phyloP scores from a whole-genome alignment of 2,888 invertebrate genomes.

The Drosophila meridionalis region DNA sequence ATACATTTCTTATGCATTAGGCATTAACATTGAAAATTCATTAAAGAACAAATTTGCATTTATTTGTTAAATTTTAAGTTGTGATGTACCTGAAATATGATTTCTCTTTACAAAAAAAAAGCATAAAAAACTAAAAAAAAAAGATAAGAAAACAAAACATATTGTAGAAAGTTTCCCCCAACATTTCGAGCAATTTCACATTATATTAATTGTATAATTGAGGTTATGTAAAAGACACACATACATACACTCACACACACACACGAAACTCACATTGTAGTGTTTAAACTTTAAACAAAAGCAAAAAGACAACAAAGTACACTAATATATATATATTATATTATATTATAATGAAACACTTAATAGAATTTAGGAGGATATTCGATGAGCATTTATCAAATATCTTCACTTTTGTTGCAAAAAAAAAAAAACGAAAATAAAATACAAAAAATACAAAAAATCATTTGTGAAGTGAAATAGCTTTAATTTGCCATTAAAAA shows the following conservation, averaged over 20 bases:
- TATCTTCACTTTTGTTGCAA: constrained; percentile 34
- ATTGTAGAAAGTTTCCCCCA: constrained; percentile 32
- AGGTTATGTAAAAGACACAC: constrained; percentile 58
- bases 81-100: constrained; percentile 85
- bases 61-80: constrained; percentile 84
- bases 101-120: constrained; percentile 74
- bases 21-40: constrained; percentile 50
- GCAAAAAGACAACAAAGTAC: constrained; percentile 25
- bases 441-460: neutral
- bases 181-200: constrained; percentile 58
- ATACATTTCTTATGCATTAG: constrained; percentile 52
- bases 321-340: constrained; percentile 24
- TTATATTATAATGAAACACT: constrained; percentile 32
- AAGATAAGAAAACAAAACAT: constrained; percentile 30
- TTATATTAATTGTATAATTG: constrained; percentile 64
- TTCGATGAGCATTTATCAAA: constrained; percentile 62
- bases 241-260: constrained; percentile 32
- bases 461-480: constrained; percentile 72
- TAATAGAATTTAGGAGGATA: constrained; percentile 28
- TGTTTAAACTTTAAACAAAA: constrained; percentile 34
- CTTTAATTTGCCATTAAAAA: constrained; percentile 82
- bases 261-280: constrained; percentile 36
- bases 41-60: constrained; percentile 71
- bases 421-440: neutral
- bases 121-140: constrained; percentile 39